Conservation (phyloP, 2,888 invertebrate species). For the Chrysodeixis includens region DNA sequence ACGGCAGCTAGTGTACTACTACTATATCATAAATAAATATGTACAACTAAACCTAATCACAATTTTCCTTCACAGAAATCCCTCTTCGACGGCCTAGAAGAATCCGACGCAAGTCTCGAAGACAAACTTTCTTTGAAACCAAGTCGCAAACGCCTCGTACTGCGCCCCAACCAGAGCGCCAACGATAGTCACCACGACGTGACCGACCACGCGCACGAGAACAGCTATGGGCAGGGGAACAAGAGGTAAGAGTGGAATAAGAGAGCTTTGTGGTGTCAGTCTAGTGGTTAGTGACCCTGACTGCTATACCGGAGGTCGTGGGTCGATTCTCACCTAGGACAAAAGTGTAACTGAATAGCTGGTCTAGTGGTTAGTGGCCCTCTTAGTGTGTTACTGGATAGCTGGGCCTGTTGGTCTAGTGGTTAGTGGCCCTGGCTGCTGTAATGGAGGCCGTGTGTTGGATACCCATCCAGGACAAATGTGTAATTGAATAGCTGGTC, state of each 20-base stretch:
- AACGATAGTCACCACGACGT: slow-evolving; percentile 51
- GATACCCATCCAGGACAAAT: no score
- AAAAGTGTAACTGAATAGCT: no score
- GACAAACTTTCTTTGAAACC: slow-evolving; percentile 89
- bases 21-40: no score
- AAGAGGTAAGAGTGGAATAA: neutral
- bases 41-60: neutral
- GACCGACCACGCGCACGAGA: slow-evolving; percentile 39
- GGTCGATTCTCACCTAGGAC: no score
- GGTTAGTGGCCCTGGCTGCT: no score
- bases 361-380: no score
- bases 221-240: slow-evolving; percentile 24
- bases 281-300: neutral
- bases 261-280: neutral
- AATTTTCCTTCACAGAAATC: slow-evolving; percentile 87
- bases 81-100: slow-evolving; percentile 96
- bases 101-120: slow-evolving; percentile 92
- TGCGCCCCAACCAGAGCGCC: slow-evolving; percentile 86
- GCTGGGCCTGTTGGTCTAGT: no score
- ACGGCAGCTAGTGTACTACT: no score
- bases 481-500: no score
- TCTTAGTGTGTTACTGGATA: no score
- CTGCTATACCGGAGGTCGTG: no score
- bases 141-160: slow-evolving; percentile 92
- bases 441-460: no score